These are phyloP conservation scores for Periophthalmus magnuspinnatus DNA, from an alignment of 2,797 vertebrate genomes.

Conservation along the genomic window DNA sequence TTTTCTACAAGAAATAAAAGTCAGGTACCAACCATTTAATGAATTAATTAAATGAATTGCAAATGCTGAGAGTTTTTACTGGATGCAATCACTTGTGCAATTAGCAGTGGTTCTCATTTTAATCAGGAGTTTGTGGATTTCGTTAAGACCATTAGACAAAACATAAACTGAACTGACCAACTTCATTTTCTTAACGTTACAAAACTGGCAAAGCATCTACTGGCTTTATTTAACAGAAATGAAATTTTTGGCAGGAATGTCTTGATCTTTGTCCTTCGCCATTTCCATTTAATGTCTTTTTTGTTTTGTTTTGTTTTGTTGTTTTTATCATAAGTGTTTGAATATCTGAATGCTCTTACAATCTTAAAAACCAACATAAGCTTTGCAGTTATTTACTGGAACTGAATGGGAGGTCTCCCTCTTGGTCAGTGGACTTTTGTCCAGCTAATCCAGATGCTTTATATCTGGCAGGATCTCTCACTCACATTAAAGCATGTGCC, in stretches of 20 bases:
- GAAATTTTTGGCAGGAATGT: background rate
- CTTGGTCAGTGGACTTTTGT: too few species aligned
- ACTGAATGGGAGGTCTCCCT: too few species aligned
- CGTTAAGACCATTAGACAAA: constrained; percentile 22
- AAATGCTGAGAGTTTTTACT: constrained; percentile 29
- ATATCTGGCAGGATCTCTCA: too few species aligned
- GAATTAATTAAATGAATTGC: constrained; percentile 27
- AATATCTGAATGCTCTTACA: too few species aligned
- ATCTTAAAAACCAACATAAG: too few species aligned
- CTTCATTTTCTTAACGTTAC: background rate
- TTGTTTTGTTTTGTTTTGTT: too few species aligned
- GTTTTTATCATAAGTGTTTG: too few species aligned
- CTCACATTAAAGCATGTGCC: too few species aligned
- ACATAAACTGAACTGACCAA: background rate
- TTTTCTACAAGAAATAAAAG: background rate
- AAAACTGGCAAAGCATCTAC: background rate
- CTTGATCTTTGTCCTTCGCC: too few species aligned
- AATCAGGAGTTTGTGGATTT: constrained; percentile 25
- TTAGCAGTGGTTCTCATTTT: constrained; percentile 36
- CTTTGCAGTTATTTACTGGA: too few species aligned
- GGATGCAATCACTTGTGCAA: constrained; percentile 33
- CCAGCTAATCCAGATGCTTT: too few species aligned
- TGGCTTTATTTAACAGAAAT: background rate
- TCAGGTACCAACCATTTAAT: constrained; percentile 19
- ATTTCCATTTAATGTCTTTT: too few species aligned